phyloP scores from a whole-genome alignment of 2,113 vertebrate genomes.

The Gambusia holbrooki region DNA sequence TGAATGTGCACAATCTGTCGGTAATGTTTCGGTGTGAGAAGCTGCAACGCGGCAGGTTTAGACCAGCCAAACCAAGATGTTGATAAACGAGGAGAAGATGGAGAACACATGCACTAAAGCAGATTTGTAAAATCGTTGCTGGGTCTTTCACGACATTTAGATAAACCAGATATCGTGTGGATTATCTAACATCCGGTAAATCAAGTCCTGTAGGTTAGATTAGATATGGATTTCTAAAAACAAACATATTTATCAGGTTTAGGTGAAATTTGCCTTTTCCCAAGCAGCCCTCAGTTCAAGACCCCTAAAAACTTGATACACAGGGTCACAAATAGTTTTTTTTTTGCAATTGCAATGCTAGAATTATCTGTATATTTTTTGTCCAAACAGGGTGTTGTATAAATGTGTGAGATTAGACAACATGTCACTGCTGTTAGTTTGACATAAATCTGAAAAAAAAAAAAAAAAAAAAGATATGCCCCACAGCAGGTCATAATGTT shows the following conservation, averaged over 20 bases:
- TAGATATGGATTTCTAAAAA: neutral
- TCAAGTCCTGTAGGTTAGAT: neutral
- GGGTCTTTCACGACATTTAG: neutral
- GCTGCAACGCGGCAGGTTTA: neutral
- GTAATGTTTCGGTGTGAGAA: neutral
- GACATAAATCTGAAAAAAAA: slow-evolving; percentile 8
- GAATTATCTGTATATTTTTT: slow-evolving; percentile 4
- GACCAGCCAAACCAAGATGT: neutral
- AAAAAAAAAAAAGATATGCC: slow-evolving; percentile 9
- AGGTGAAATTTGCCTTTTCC: slow-evolving; percentile 7
- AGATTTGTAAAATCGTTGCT: neutral
- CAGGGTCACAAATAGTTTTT: neutral
- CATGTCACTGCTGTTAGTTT: slow-evolving; percentile 35
- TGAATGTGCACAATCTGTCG: neutral
- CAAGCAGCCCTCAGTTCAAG: neutral
- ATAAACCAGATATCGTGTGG: neutral
- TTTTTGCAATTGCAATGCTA: slow-evolving; percentile 29
- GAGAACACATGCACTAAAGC: neutral
- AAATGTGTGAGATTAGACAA: slow-evolving; percentile 25
- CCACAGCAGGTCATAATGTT: slow-evolving; percentile 18
- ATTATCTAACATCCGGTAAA: neutral
- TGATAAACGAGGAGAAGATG: neutral
- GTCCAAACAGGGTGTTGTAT: slow-evolving; percentile 38
- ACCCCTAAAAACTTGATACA: neutral
- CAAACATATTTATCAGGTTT: slow-evolving; percentile 3